Percentiles rank a stretch among this genome's conserved stretches.
Conservation (phyloP, 2,888 invertebrate genomes). For the Acholoe squamosa region DNA sequence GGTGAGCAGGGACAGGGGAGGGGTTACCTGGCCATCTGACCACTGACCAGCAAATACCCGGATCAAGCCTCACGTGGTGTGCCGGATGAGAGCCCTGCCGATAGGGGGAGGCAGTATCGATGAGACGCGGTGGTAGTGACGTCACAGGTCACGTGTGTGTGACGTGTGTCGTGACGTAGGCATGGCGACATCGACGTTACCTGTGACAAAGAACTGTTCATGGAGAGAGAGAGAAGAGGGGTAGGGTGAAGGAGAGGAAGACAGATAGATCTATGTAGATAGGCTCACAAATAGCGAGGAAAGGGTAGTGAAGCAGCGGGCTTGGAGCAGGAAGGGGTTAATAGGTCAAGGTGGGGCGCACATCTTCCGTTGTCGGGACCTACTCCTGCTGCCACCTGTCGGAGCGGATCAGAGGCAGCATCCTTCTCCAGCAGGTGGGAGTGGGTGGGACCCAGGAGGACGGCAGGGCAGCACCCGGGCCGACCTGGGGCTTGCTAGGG, state of each 20-base stretch:
- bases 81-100: conserved; percentile 32
- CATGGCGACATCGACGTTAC: background rate
- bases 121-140: conserved; percentile 31
- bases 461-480: background rate
- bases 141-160: background rate
- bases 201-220: background rate
- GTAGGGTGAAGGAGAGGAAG: background rate
- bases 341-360: background rate
- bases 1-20: background rate
- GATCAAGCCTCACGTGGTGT: conserved; percentile 39
- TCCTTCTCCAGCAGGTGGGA: conserved; percentile 34
- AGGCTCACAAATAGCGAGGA: too few species aligned
- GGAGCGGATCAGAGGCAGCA: background rate
- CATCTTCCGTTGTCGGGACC: conserved; percentile 26
- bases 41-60: conserved; percentile 56
- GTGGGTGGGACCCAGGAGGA: conserved; percentile 42
- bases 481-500: conserved; percentile 48
- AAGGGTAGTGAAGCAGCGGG: background rate
- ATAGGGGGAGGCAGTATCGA: conserved; percentile 17
- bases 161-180: background rate
- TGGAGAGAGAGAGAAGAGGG: background rate
- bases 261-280: too few species aligned
- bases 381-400: conserved; percentile 3
- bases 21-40: conserved; percentile 12
- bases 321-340: background rate